Conservation (phyloP, 2,888 invertebrate species). For the Anodontia alba region DNA sequence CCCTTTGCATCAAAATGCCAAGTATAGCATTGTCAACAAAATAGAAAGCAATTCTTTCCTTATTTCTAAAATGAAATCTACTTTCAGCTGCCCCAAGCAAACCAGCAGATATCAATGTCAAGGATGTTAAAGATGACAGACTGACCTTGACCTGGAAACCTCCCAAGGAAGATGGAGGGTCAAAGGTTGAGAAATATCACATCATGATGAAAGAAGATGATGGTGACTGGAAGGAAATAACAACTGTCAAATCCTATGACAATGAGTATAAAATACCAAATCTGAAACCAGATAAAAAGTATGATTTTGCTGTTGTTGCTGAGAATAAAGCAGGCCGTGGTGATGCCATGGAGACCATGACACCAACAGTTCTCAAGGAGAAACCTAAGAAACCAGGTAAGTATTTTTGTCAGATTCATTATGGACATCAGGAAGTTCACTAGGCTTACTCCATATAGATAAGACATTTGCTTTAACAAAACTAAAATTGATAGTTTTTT, state of each 20-base stretch:
- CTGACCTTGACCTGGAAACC: conserved; percentile 84
- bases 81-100: conserved; percentile 76
- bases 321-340: conserved; percentile 80
- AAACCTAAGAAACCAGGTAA: conserved; percentile 38
- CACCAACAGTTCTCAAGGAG: conserved; percentile 69
- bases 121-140: conserved; percentile 72
- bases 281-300: conserved; percentile 77
- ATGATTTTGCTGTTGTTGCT: conserved; percentile 83
- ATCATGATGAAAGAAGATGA: conserved; percentile 87
- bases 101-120: conserved; percentile 68
- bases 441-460: no score
- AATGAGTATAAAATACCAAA: conserved; percentile 78
- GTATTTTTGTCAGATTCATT: no score
- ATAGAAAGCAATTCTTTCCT: no score
- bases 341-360: conserved; percentile 72
- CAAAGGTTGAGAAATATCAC: conserved; percentile 81
- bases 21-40: no score
- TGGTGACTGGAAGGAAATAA: conserved; percentile 92
- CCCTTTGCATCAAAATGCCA: no score
- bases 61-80: no score
- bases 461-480: no score
- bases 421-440: no score
- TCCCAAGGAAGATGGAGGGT: conserved; percentile 84
- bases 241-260: conserved; percentile 91
- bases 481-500: no score